Base-by-base conservation (phyloP, 2,888 invertebrate genomes). In the Embidobia sp. region DNA sequence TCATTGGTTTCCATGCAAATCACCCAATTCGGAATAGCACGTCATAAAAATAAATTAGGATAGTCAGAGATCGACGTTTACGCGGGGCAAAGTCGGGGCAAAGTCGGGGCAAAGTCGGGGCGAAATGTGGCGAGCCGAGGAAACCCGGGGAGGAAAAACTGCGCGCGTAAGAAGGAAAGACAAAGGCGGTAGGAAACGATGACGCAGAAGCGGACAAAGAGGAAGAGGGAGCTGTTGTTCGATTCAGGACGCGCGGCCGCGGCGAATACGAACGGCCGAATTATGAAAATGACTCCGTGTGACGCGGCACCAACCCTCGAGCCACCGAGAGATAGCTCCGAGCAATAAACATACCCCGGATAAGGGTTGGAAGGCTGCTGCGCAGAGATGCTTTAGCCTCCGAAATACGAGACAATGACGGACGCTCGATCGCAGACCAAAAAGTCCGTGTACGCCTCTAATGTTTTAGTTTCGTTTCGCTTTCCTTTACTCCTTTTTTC, bases 191-290 rank as follows among this genome's bases (percentile, higher is more conserved):
- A 33, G 49, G 51, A 35, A 57, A 59, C 37, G 53, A 31, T 61
- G 63, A 57, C 59, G 51, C 63, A 37, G 55, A 48, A 42, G 66
- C 51, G 59, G 51, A 53, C 55, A 29, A 64, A 53, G 49, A 59
- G 76, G 57, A 40, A 42, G 70, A 74, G 63, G 63, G 61, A 51
- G 87, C 88, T 88, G 90, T 90, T 90, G 90, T 91, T 91, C 91
- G 91, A 91, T 91, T 90, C 91, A 87, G 89, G 89, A 88, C 90
- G 90, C 90, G 89, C 87, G 88, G 85, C 86, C 86, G 86, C 85
- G 86, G 90, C 90, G 92, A 91, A 92, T 92, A 92, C 91, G 91
- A 91, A 92, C 91, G 91, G 91, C 90, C 90, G 89, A 91, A 91
- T 92, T 92, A 92, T 91, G 91, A 92, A 92, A 92, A 91, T 92